Evolutionary conservation across 1,140 invertebrate species (phyloP), one percentile per base, ranked within the genome.

Genomic region (Arctopsyche grandis): DNA sequence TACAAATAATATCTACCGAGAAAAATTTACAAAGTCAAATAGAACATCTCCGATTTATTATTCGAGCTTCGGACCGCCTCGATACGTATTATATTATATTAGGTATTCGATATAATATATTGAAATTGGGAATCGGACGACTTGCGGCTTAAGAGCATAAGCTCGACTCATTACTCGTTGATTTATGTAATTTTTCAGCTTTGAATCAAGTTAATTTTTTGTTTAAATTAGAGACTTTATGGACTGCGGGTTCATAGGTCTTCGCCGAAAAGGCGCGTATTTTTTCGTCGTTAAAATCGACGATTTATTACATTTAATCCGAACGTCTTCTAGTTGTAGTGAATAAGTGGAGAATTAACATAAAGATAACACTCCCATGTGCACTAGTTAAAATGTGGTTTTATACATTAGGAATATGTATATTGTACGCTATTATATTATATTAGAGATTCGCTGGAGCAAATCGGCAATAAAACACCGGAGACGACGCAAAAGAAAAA

Each of bases 231-330:
- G 29, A 38, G 29, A 29, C 24, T 66, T 66, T 66, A 66, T 66
- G 19, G 63, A 22, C 63, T 21, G 24, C 14, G 24, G 24, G 63
- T 66, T 66, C 63, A 66, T 66, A 66, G 63, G 63, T 26, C 63
- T 22, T 66, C 24, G 5, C 24, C 24, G 19, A n/a, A 66, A 29
- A 26, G 21, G 24, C 63, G 63, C 24, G 63, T 29, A 24, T 66
- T 66, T 38, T 66, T 66, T 22, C 63, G 63, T 22, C 63, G 21
- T 66, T 66, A 66, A 66, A 66, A 66, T 12, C 10, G 48, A 66
- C 63, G 21, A 66, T 66, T 66, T 66, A 66, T 22, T 21, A 66
- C 63, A 22, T 22, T 26, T 66, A 66, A 66, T 66, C 63, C 63
- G 12, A 7, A 22, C 56, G 56, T 60, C 56, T 60, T 60, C 56